phyloP scores from a whole-genome alignment of 2,797 vertebrate genomes.

The Limosa lapponica region DNA sequence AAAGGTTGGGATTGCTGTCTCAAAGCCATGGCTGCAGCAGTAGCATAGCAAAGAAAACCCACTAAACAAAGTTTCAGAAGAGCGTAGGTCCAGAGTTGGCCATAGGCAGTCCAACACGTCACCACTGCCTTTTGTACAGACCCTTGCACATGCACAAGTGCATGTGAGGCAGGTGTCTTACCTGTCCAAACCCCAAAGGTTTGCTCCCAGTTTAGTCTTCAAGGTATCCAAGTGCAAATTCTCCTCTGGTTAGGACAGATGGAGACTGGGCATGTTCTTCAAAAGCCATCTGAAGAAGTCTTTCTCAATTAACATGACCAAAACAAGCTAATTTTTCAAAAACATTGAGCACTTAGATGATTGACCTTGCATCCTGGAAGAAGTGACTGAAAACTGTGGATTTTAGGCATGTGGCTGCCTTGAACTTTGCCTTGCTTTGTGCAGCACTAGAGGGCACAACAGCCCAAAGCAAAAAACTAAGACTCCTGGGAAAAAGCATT shows the following conservation, averaged over 20 bases:
- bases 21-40: background rate
- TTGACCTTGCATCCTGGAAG: rapidly evolving
- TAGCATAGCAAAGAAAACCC: background rate
- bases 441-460: conserved; percentile 26
- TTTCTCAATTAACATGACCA: background rate
- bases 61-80: background rate
- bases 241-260: background rate
- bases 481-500: background rate
- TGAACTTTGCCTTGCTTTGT: background rate
- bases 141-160: rapidly evolving
- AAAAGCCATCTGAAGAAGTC: background rate
- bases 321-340: background rate
- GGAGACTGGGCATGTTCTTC: background rate
- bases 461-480: background rate
- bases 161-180: background rate
- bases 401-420: background rate
- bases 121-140: background rate
- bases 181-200: background rate
- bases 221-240: background rate
- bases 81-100: background rate
- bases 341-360: rapidly evolving
- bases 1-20: background rate
- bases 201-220: background rate
- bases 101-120: rapidly evolving
- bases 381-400: background rate